Base-by-base conservation (phyloP, 2,113 vertebrate species). In the Mixornis gularis region DNA sequence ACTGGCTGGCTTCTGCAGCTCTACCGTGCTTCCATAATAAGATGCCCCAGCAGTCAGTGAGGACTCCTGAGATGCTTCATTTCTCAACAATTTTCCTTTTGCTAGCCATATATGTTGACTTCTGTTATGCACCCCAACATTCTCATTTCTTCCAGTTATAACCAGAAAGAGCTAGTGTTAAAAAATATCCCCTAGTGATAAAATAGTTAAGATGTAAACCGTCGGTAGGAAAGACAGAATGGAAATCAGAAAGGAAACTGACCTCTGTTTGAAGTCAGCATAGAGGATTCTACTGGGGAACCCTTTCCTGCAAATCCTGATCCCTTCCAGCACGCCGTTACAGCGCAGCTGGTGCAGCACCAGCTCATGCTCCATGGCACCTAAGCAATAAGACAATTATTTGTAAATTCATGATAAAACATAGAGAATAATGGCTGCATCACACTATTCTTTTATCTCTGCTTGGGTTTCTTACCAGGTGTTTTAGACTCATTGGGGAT, bases 191-290 rank as follows among this genome's bases (percentile, higher is more conserved):
- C 6, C 4, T 43, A 17, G 11, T 36, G 1, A 62, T 72, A 71
- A 79, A 83, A 60, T 17, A 46, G 12, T 79, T 32, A 34, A 41
- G 19, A 56, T 1, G 1, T 26, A 30, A 14, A 44, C 26, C 3
- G 27, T 60, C 7, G 1, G 3, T 7, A 12, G 10, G 9, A 53
- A 76, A 53, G 27, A 43, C 13, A 44, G 26, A 68, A 66, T 24
- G 16, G 27, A 70, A 34, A 52, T 6, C 32, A 81, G 43, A 79
- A 68, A 58, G 26, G 56, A 62, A 27, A 38, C 92, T 96, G 82
- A 98, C 98, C 98, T 98, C 94, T 99, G 98, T 60, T 98, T 98
- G 94, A 98, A 99, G 19, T 99, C 98, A 85, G 96, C 98, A 7
- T 95, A 95, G 25, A 95, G 89, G 12, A 95, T 22, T 84, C 94